Percentiles rank a stretch among this genome's conserved stretches.
Evolutionary conservation across 2,888 invertebrate genomes (phyloP).

Genomic region (Agrotis clavis): DNA sequence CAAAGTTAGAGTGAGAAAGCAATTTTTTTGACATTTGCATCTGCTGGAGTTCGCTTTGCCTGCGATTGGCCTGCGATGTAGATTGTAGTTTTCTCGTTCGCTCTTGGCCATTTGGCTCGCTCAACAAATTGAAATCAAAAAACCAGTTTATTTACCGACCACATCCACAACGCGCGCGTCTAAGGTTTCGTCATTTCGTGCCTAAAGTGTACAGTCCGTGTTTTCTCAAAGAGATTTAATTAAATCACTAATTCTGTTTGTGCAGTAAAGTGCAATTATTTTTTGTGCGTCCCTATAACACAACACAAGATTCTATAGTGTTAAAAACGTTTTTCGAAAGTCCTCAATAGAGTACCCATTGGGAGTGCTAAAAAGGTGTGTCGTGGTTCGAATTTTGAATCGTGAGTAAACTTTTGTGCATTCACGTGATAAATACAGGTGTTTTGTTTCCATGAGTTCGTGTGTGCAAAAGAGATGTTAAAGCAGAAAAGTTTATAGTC

Average conservation of each 20-base stretch:
- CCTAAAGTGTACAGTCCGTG: conserved; percentile 67
- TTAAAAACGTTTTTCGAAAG: conserved; percentile 46
- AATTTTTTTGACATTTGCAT: conserved; percentile 3
- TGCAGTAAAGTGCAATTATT: conserved; percentile 54
- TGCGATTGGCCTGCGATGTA: conserved; percentile 17
- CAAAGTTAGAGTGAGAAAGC: conserved; percentile 32
- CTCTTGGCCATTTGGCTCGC: conserved; percentile 29
- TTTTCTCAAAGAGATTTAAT: conserved; percentile 70
- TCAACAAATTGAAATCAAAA: conserved; percentile 77
- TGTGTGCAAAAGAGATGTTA: conserved; percentile 73
- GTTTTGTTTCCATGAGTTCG: conserved; percentile 70
- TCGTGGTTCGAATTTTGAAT: conserved; percentile 84
- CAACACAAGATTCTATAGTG: conserved; percentile 14
- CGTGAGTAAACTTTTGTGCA: conserved; percentile 82
- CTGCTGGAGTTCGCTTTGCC: conserved; percentile 16
- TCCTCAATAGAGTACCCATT: conserved; percentile 34
- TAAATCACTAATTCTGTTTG: conserved; percentile 59
- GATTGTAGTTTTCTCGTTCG: too few relatives aligned
- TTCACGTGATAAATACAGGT: conserved; percentile 79
- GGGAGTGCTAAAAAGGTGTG: conserved; percentile 77
- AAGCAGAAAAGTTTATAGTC: conserved; percentile 60
- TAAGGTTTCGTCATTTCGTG: conserved; percentile 62
- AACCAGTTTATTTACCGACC: conserved; percentile 89
- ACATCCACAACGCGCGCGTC: conserved; percentile 73
- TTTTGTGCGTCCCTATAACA: conserved; percentile 22